Evolutionary conservation across 2,797 vertebrate species (phyloP).

Genomic region (Todus mexicanus): DNA sequence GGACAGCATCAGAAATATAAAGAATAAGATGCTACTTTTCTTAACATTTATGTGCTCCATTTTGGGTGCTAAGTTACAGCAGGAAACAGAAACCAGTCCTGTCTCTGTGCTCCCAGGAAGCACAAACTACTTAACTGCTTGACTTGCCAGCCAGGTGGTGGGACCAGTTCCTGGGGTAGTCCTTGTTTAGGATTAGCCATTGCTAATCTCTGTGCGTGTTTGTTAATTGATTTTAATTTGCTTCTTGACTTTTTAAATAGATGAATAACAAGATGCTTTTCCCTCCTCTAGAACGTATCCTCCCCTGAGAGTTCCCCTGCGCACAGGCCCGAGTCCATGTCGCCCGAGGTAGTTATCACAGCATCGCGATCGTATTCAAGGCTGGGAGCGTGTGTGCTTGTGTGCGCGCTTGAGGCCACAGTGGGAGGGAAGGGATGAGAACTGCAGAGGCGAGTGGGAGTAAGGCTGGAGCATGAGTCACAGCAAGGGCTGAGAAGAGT

Average conservation of each 20-base stretch:
- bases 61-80: slow-evolving; percentile 31
- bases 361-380: slow-evolving; percentile 51
- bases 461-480: not conserved
- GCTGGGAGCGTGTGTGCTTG: slow-evolving; percentile 16
- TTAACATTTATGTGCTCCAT: not conserved
- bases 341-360: slow-evolving; percentile 87
- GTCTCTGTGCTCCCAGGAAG: not conserved
- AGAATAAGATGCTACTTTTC: not conserved
- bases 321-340: slow-evolving; percentile 90
- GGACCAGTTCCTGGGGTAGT: not conserved
- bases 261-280: slow-evolving; percentile 79
- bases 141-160: not conserved
- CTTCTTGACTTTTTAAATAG: slow-evolving; percentile 69
- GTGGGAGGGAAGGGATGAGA: not conserved
- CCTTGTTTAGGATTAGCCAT: slow-evolving; percentile 36
- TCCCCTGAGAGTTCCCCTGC: slow-evolving; percentile 93
- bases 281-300: slow-evolving; percentile 90
- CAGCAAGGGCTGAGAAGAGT: not conserved
- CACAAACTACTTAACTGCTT: slow-evolving; percentile 6
- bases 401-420: not conserved
- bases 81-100: slow-evolving; percentile 5
- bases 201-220: slow-evolving; percentile 65
- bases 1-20: not conserved
- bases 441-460: not conserved
- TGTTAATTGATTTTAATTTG: slow-evolving; percentile 64